A percentile compares a stretch with the other conserved stretches of the same genome.
Evolutionary conservation across 2,113 vertebrate species (phyloP).

Genomic region (Seriola quinqueradiata): DNA sequence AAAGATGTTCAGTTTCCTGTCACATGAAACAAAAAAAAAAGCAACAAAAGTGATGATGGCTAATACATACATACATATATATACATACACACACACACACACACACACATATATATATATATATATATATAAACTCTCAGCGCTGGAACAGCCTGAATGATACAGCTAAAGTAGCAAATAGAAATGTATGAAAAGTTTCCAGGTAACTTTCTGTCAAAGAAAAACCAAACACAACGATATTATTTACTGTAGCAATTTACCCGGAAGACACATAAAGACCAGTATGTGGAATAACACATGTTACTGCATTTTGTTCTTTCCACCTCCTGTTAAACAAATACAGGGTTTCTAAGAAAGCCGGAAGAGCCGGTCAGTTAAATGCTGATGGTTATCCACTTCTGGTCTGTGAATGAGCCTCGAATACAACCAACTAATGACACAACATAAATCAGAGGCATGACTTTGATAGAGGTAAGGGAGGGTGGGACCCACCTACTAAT

Average conservation of each 20-base stretch:
- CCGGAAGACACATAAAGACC: not conserved
- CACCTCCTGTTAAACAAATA: not conserved
- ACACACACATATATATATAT: too few relatives aligned
- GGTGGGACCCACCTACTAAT: slow-evolving; percentile 69
- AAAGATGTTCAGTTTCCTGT: not conserved
- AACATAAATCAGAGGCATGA: slow-evolving; percentile 71
- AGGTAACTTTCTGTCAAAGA: slow-evolving; percentile 5
- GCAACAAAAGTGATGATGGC: not conserved
- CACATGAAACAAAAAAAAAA: not conserved
- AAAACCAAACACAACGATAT: not conserved
- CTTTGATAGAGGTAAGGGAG: slow-evolving; percentile 68
- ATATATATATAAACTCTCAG: not conserved
- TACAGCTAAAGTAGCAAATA: not conserved
- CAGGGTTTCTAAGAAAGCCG: slow-evolving; percentile 10
- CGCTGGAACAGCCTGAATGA: not conserved
- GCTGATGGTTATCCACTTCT: slow-evolving; percentile 25
- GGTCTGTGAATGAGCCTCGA: slow-evolving; percentile 45
- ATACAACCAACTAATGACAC: slow-evolving; percentile 44
- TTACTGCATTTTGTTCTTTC: not conserved
- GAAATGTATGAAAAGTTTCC: not conserved
- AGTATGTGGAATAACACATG: not conserved
- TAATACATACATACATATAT: not conserved
- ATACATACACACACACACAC: too few relatives aligned
- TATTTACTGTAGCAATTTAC: not conserved
- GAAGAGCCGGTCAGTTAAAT: slow-evolving; percentile 12